Base-by-base conservation (phyloP, 2,888 invertebrate species). In the Aspidiotus rigidus region DNA sequence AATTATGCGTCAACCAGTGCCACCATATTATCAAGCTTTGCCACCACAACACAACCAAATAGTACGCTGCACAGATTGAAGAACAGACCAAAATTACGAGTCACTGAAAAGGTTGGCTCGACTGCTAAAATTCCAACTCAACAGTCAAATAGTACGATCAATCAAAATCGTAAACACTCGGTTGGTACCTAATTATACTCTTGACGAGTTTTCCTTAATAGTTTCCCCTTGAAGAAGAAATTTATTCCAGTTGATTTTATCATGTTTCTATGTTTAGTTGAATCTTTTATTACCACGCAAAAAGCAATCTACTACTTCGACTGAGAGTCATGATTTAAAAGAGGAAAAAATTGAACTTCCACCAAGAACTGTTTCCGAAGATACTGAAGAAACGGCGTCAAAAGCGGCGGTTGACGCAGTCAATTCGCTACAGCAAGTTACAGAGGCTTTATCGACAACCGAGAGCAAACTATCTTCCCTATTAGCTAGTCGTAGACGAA, bases 81-180 rank as follows among this genome's bases (percentile, higher is more conserved):
- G 53, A 78, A 78, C 70, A 76, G 79, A 55, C 79, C 79, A 55
- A 76, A 79, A 28, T 75, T 80, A 5, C 78, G 78, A 67, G 77
- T 80, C 3, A 78, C 78, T 28, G 77, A 77, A 7, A 79, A 78
- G 69, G 74, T 77, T 6, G 41, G 28, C 49, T 60, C 59, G n/a
- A n/a, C n/a, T 10, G 70, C 73, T 16, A 77, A 78, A 1, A 75
- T 77, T 6, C 79, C 78, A 69, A 77, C 80, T 7, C 79, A 78
- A 40, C 77, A 77, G 16, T 77, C 77, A 70, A 74, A 77, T 8
- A 71, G 71, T 13, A 73, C 78, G 1, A 72, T 77, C 0, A 69
- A 53, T 49, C 71, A 71, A 63, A 73, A 70, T 39, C 70, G 73
- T 56, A 67, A 70, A 54, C 59, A 72, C 10, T 44, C 71, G 54